Conservation (phyloP, 30 jellyfish, hydroid and myxozoan species). For the Hydractinia echinata region DNA sequence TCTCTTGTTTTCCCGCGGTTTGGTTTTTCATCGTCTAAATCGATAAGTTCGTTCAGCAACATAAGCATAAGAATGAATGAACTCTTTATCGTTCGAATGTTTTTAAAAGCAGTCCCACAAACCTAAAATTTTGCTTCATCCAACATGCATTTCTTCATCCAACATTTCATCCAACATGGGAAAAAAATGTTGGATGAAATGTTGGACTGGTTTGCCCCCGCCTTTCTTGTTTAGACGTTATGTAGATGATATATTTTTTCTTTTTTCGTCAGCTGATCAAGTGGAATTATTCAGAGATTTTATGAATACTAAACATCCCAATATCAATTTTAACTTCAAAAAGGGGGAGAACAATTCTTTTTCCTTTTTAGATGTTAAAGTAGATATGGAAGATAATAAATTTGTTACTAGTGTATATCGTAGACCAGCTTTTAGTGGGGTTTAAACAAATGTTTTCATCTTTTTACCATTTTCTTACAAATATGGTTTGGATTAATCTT, state of each 20-base stretch:
- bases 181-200: too few relatives aligned
- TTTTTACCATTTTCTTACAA: neutral
- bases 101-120: too few relatives aligned
- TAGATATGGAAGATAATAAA: neutral
- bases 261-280: neutral
- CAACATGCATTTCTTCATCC: too few relatives aligned
- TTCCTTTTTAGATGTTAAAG: neutral
- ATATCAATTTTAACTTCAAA: neutral
- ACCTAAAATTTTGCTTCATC: too few relatives aligned
- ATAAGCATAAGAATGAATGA: too few relatives aligned
- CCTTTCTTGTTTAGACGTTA: neutral
- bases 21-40: too few relatives aligned
- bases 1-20: too few relatives aligned
- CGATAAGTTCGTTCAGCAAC: too few relatives aligned
- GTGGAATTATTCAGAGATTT: neutral
- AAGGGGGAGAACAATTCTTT: constrained; percentile 1
- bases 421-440: neutral
- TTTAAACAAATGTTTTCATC: neutral
- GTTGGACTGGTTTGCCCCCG: too few relatives aligned
- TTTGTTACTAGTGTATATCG: neutral
- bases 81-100: too few relatives aligned
- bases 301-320: constrained; percentile 7
- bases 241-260: neutral
- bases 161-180: too few relatives aligned
- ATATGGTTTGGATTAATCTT: too few relatives aligned